phyloP scores from a whole-genome alignment of 2,888 invertebrate genomes.

The Drosophila multiciliata region DNA sequence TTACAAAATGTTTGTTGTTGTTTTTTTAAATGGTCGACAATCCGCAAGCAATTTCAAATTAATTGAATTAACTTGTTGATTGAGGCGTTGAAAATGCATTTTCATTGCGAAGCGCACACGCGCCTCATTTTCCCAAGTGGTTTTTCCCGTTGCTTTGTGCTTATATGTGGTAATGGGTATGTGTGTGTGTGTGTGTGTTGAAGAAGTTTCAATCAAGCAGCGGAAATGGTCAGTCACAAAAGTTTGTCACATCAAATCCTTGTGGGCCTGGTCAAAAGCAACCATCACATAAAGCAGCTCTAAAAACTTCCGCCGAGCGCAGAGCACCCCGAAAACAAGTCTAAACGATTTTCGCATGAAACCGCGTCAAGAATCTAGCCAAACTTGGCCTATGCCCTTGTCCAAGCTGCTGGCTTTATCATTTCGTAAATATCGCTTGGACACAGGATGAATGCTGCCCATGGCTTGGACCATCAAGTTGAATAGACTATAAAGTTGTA shows the following conservation, averaged over 20 bases:
- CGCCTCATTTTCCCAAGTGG: slow-evolving; percentile 45
- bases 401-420: slow-evolving; percentile 60
- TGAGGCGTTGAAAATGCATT: slow-evolving; percentile 73
- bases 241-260: slow-evolving; percentile 64
- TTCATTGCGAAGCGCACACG: slow-evolving; percentile 39
- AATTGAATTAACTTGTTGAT: slow-evolving; percentile 82
- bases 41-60: slow-evolving; percentile 65
- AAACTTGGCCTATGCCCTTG: slow-evolving; percentile 48
- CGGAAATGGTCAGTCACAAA: slow-evolving; percentile 54
- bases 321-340: slow-evolving; percentile 20
- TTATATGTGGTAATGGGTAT: slow-evolving; percentile 1
- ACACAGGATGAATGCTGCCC: slow-evolving; percentile 4
- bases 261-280: slow-evolving; percentile 25
- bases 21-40: slow-evolving; percentile 23
- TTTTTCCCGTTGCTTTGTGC: slow-evolving; percentile 52
- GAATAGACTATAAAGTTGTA: background rate
- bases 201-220: slow-evolving; percentile 44
- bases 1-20: slow-evolving; percentile 22
- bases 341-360: slow-evolving; percentile 53
- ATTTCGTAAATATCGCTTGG: slow-evolving; percentile 66
- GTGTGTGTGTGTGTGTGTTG: background rate
- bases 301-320: slow-evolving; percentile 47
- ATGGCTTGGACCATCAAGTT: background rate
- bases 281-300: slow-evolving; percentile 56
- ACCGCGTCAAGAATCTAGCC: slow-evolving; percentile 8